phyloP scores from a whole-genome alignment of 2,797 vertebrate species.

The Botia kubotai region DNA sequence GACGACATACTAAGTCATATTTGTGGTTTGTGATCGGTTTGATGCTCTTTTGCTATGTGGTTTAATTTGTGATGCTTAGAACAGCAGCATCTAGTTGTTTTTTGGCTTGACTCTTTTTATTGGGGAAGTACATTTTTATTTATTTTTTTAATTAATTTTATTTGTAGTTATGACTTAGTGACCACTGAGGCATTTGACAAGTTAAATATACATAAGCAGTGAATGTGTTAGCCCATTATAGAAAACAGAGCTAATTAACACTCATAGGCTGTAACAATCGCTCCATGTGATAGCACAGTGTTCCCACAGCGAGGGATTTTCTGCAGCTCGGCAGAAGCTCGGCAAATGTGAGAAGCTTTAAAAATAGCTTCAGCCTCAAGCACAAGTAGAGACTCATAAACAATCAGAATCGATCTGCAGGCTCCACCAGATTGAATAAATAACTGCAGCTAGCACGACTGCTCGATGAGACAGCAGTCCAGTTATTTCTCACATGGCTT shows the following conservation, averaged over 20 bases:
- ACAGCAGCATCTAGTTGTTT: neutral
- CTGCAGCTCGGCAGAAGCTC: constrained; percentile 25
- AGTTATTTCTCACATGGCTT: constrained; percentile 45
- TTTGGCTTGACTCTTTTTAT: neutral
- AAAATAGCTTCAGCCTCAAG: constrained; percentile 57
- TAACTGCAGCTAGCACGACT: neutral
- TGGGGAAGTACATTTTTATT: too few species aligned
- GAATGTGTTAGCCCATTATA: constrained; percentile 26
- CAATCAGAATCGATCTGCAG: constrained; percentile 45
- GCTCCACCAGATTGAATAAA: constrained; percentile 42
- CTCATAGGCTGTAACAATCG: constrained; percentile 3
- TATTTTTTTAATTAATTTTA: neutral
- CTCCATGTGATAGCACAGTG: constrained; percentile 30
- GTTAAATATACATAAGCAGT: neutral
- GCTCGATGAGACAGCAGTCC: constrained; percentile 11
- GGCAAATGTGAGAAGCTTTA: constrained; percentile 44
- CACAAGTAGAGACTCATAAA: constrained; percentile 50
- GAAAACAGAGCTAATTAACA: constrained; percentile 21
- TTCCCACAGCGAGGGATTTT: constrained; percentile 31
- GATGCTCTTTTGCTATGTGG: neutral
- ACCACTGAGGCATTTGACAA: neutral
- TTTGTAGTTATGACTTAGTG: neutral
- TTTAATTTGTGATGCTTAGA: neutral
- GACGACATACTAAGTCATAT: neutral
- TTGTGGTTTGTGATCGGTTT: neutral